Percentiles rank a stretch among this genome's conserved stretches.
Conservation (phyloP, 2,797 vertebrate genomes). For the Cichlasoma orientale region DNA sequence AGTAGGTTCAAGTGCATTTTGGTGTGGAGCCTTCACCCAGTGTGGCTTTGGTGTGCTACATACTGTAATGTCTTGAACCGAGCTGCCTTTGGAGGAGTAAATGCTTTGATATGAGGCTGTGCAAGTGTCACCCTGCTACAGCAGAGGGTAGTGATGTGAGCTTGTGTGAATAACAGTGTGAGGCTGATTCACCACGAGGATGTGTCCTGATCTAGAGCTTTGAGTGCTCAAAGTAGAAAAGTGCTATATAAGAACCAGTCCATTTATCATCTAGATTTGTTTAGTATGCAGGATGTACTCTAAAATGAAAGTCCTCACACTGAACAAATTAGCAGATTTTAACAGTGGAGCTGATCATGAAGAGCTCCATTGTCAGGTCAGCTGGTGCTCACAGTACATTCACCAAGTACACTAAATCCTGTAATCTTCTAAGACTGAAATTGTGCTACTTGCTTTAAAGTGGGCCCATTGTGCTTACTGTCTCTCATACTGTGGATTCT, state of each 20-base stretch:
- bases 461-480: no score
- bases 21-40: neutral
- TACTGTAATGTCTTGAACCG: neutral
- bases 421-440: no score
- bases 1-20: neutral
- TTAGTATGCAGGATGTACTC: neutral
- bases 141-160: neutral
- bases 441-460: no score
- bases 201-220: neutral
- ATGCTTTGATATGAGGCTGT: constrained; percentile 3
- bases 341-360: neutral
- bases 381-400: neutral
- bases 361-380: accelerated
- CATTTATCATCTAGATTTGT: no score
- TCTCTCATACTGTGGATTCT: no score
- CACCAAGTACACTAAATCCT: accelerated
- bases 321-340: neutral
- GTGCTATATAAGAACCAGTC: no score
- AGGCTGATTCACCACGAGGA: neutral
- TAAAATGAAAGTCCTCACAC: accelerated
- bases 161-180: neutral
- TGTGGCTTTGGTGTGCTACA: neutral
- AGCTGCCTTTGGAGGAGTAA: neutral
- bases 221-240: no score
- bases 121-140: constrained; percentile 2